Evolutionary conservation across 2,888 invertebrate species (phyloP).

Genomic region (Phaonia tiefii): DNA sequence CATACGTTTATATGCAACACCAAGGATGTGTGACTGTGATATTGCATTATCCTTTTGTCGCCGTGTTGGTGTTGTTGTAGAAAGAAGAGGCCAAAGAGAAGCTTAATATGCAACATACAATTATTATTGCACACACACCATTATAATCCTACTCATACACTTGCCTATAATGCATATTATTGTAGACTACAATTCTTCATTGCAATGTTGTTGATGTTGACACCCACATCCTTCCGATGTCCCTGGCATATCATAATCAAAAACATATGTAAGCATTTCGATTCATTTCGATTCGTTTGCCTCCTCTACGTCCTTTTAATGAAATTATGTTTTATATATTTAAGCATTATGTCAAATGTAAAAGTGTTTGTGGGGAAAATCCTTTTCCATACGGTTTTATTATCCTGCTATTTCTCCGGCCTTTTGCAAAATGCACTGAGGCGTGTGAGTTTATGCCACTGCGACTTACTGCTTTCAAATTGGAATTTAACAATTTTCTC

Average conservation of each 20-base stretch:
- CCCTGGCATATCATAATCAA: conserved; percentile 40
- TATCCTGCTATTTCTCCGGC: not conserved
- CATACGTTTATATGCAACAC: conserved; percentile 44
- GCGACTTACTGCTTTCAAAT: conserved; percentile 48
- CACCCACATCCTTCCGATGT: conserved; percentile 42
- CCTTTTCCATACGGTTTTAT: not conserved
- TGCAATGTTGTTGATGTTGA: conserved; percentile 36
- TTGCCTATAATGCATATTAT: conserved; percentile 56
- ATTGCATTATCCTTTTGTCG: not conserved
- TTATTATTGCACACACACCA: not conserved
- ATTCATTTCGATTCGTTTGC: conserved; percentile 17
- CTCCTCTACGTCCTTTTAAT: conserved; percentile 53
- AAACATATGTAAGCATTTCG: conserved; percentile 22
- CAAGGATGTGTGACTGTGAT: conserved; percentile 9
- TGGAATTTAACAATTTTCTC: conserved; percentile 57
- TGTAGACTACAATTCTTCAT: conserved; percentile 61
- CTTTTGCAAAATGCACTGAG: not conserved
- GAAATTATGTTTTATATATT: conserved; percentile 57
- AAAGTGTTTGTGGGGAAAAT: conserved; percentile 25
- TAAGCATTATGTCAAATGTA: conserved; percentile 60
- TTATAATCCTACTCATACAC: conserved; percentile 46
- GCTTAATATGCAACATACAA: conserved; percentile 41
- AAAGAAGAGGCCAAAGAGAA: conserved; percentile 5
- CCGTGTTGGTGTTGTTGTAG: not conserved
- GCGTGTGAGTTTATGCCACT: not conserved